A percentile compares a stretch with the other conserved stretches of the same genome.
Conservation (phyloP, 2,797 vertebrate genomes). For the Argentina silus region DNA sequence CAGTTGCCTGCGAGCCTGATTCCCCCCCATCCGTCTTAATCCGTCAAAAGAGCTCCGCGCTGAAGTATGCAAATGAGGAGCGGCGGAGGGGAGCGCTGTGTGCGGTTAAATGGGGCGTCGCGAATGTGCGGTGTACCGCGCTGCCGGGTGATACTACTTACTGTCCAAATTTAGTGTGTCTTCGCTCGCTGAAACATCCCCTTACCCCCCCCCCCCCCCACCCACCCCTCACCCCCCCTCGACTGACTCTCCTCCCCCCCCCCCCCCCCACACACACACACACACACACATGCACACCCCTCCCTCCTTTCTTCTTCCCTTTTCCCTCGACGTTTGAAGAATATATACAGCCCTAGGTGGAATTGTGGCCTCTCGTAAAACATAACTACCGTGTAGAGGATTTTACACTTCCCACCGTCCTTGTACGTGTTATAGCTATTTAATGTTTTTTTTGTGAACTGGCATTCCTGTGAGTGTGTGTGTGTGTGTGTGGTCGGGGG, state of each 20-base stretch:
- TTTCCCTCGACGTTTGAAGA: slow-evolving; percentile 68
- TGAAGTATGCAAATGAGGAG: slow-evolving; percentile 93
- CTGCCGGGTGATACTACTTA: slow-evolving; percentile 85
- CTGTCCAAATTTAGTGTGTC: slow-evolving; percentile 86
- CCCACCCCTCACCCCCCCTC: slow-evolving; percentile 8
- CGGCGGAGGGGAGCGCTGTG: slow-evolving; percentile 81
- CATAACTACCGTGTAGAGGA: slow-evolving; percentile 70
- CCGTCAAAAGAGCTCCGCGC: slow-evolving; percentile 81
- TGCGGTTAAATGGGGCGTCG: slow-evolving; percentile 91
- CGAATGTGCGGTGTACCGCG: slow-evolving; percentile 82
- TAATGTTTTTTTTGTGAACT: slow-evolving; percentile 52
- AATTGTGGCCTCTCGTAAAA: slow-evolving; percentile 68
- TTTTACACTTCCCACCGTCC: slow-evolving; percentile 46
- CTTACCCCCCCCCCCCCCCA: not conserved
- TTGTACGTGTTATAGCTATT: slow-evolving; percentile 55
- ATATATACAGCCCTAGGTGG: slow-evolving; percentile 63
- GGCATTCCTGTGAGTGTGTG: slow-evolving; percentile 41
- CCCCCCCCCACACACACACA: not conserved
- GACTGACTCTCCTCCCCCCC: slow-evolving; percentile 20
- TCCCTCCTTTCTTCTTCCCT: slow-evolving; percentile 20
- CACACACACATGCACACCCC: slow-evolving; percentile 3
- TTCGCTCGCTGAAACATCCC: slow-evolving; percentile 67
- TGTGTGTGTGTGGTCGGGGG: too few species aligned
- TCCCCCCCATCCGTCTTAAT: slow-evolving; percentile 94
- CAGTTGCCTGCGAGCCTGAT: slow-evolving; percentile 94